These are phyloP conservation scores for Apodemia duryi DNA, from an alignment of 2,888 invertebrate genomes.

Conservation along the genomic window DNA sequence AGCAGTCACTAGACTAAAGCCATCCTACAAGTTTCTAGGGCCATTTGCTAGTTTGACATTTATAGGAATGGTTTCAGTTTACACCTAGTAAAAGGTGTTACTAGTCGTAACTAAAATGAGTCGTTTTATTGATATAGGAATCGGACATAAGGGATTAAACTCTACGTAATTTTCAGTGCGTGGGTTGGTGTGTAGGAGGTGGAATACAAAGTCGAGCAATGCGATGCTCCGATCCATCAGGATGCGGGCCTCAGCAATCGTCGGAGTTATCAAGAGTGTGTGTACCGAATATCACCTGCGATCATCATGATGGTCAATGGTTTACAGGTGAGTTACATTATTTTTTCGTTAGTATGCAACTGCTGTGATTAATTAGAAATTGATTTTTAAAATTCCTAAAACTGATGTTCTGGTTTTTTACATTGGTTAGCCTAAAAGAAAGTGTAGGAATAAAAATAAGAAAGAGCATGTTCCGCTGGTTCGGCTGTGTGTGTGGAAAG, in stretches of 20 bases:
- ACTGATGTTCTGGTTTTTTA: slow-evolving; percentile 13
- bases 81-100: too few species aligned
- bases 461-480: too few species aligned
- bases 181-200: slow-evolving; percentile 83
- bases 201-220: slow-evolving; percentile 69
- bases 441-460: too few species aligned
- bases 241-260: slow-evolving; percentile 70
- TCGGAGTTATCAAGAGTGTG: slow-evolving; percentile 83
- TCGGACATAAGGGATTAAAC: too few species aligned
- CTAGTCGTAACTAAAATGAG: too few species aligned
- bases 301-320: slow-evolving; percentile 87
- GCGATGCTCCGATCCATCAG: slow-evolving; percentile 83
- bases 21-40: too few species aligned
- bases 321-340: slow-evolving; percentile 81
- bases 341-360: neutral
- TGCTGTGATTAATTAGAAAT: neutral
- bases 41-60: too few species aligned
- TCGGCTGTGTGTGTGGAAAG: too few species aligned
- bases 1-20: too few species aligned
- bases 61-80: too few species aligned
- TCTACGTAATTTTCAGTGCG: slow-evolving; percentile 73
- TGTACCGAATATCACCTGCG: slow-evolving; percentile 81
- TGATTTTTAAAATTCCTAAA: neutral
- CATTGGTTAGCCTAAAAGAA: too few species aligned
- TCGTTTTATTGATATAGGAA: too few species aligned